These are phyloP conservation scores for Cartodere bifasciata DNA, from an alignment of 2,888 invertebrate species.

Conservation along the genomic window DNA sequence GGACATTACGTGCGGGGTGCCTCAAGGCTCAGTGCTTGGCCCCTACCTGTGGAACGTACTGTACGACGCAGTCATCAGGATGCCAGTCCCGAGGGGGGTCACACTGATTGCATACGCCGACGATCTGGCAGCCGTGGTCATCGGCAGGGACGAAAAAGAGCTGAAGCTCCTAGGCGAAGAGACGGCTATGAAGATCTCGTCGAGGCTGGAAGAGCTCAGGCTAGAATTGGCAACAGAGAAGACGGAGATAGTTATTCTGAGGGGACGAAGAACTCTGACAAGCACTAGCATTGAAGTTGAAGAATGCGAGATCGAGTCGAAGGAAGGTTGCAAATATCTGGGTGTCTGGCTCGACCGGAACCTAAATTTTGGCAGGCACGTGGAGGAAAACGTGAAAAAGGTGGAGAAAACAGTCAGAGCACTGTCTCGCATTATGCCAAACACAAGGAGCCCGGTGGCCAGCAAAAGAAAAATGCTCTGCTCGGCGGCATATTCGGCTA, in stretches of 20 bases:
- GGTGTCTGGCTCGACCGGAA: conserved; percentile 4
- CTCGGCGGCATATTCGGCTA: conserved; percentile 9
- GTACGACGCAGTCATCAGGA: conserved; percentile 10
- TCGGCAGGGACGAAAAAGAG: conserved; percentile 2
- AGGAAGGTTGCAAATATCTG: conserved; percentile 6
- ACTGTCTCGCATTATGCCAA: conserved; percentile 9
- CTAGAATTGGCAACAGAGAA: conserved; percentile 10
- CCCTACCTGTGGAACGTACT: conserved; percentile 10
- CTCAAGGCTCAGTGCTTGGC: conserved; percentile 13
- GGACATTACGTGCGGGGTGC: conserved; percentile 7
- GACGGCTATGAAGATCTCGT: neutral
- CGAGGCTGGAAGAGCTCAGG: conserved; percentile 5
- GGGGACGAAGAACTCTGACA: conserved; percentile 2
- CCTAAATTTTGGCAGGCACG: conserved; percentile 3
- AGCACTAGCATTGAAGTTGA: conserved; percentile 1
- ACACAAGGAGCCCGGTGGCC: conserved; percentile 6
- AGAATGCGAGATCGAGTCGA: neutral
- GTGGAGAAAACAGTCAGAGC: conserved; percentile 1
- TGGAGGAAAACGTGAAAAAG: conserved; percentile 1
- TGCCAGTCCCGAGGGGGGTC: conserved; percentile 2
- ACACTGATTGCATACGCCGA: conserved; percentile 6
- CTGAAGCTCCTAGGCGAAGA: conserved; percentile 1
- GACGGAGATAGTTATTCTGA: conserved; percentile 10
- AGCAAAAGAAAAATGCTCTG: conserved; percentile 6
- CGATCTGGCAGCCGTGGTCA: conserved; percentile 6